phyloP scores from a whole-genome alignment of 1,140 invertebrate genomes.

The Lethocerus indicus region DNA sequence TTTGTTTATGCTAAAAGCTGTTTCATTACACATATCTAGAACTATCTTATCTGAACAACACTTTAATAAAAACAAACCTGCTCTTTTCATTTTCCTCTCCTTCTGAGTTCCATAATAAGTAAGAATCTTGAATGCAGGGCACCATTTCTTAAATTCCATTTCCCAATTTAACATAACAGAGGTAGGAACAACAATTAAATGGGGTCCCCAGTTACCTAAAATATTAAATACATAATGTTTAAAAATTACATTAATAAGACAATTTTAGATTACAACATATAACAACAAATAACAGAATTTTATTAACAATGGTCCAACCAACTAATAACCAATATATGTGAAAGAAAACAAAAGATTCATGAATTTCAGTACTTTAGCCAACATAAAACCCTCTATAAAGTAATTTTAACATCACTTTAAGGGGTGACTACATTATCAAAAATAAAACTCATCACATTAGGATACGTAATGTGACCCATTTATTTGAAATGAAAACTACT shows the following conservation, averaged over 20 bases:
- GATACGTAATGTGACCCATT: too few relatives aligned
- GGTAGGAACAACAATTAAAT: slow-evolving; percentile 97
- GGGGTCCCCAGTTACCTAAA: slow-evolving; percentile 83
- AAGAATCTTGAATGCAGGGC: slow-evolving; percentile 96
- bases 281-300: neutral
- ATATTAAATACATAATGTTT: slow-evolving; percentile 11
- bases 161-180: slow-evolving; percentile 99
- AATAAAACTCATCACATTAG: too few relatives aligned
- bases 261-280: neutral
- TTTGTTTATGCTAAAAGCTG: too few relatives aligned
- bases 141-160: slow-evolving; percentile 99
- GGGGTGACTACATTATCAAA: too few relatives aligned
- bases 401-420: too few relatives aligned
- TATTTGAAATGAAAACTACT: too few relatives aligned
- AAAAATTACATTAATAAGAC: neutral
- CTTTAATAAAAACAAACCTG: slow-evolving; percentile 29
- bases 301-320: neutral
- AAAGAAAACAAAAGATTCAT: too few relatives aligned
- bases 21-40: too few relatives aligned
- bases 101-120: slow-evolving; percentile 98
- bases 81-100: slow-evolving; percentile 86
- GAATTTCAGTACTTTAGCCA: too few relatives aligned
- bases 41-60: too few relatives aligned
- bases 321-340: too few relatives aligned
- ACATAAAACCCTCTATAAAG: too few relatives aligned